phyloP scores from a whole-genome alignment of 2,888 invertebrate genomes.

The Teleiodes luculella region DNA sequence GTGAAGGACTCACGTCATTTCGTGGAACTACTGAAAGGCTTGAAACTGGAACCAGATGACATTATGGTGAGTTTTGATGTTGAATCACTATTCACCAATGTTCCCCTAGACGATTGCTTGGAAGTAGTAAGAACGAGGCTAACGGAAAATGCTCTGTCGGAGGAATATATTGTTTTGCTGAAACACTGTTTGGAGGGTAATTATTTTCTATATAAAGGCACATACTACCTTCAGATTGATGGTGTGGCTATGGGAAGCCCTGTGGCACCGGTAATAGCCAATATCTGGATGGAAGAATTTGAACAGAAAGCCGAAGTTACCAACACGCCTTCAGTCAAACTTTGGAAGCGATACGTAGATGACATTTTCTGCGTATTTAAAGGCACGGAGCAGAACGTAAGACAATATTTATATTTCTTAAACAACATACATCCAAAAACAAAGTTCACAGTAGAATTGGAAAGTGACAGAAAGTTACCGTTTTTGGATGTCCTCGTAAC shows the following conservation, averaged over 20 bases:
- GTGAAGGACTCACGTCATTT: background rate
- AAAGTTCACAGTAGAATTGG: background rate
- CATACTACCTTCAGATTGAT: background rate
- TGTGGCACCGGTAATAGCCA: background rate
- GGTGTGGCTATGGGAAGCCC: too few relatives aligned
- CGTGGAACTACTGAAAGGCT: background rate
- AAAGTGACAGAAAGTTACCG: background rate
- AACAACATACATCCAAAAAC: background rate
- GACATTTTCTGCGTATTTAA: background rate
- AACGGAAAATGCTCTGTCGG: background rate
- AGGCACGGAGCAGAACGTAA: too few relatives aligned
- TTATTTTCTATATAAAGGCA: background rate
- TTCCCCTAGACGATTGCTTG: background rate
- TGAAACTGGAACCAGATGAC: background rate
- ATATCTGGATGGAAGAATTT: background rate
- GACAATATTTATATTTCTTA: background rate
- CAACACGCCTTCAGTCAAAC: background rate
- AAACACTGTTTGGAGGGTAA: background rate
- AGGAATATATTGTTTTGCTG: too few relatives aligned
- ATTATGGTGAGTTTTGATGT: background rate
- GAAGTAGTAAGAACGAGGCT: background rate
- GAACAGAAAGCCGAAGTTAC: background rate
- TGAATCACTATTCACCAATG: too few relatives aligned
- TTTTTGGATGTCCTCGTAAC: background rate
- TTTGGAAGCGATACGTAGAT: background rate